Conservation (phyloP, 53 echinoderm and acorn worm genomes). For the Astropecten irregularis region DNA sequence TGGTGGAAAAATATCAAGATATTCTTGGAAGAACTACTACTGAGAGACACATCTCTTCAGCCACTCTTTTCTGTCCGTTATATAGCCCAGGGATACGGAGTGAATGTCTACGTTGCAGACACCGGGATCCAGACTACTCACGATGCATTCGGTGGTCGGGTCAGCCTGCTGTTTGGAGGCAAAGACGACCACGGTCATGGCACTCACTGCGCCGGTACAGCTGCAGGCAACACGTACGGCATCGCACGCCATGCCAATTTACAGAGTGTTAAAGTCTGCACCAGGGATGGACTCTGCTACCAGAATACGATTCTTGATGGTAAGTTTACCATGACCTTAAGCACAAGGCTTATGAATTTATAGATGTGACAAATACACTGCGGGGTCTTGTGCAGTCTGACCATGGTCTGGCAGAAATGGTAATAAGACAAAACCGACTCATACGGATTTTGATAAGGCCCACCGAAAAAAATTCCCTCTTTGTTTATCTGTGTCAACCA, state of each 20-base stretch:
- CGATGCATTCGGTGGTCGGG: slow-evolving; percentile 18
- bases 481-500: too few relatives aligned
- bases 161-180: background rate
- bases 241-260: slow-evolving; percentile 10
- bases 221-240: slow-evolving; percentile 3
- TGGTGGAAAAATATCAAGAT: too few relatives aligned
- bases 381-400: too few relatives aligned
- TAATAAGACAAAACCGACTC: too few relatives aligned
- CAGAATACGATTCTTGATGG: background rate
- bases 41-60: background rate
- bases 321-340: background rate
- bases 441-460: too few relatives aligned
- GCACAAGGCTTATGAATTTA: too few relatives aligned
- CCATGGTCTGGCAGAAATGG: too few relatives aligned
- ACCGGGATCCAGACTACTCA: slow-evolving; percentile 8
- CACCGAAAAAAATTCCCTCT: too few relatives aligned
- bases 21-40: too few relatives aligned
- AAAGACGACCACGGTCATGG: background rate
- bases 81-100: slow-evolving; percentile 26
- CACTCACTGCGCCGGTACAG: too few relatives aligned
- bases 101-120: slow-evolving; percentile 28
- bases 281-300: background rate
- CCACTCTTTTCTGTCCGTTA: background rate
- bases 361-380: too few relatives aligned
- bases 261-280: slow-evolving; percentile 4